These are phyloP conservation scores for Chesias legatella DNA, from an alignment of 2,888 invertebrate species.

Conservation along the genomic window DNA sequence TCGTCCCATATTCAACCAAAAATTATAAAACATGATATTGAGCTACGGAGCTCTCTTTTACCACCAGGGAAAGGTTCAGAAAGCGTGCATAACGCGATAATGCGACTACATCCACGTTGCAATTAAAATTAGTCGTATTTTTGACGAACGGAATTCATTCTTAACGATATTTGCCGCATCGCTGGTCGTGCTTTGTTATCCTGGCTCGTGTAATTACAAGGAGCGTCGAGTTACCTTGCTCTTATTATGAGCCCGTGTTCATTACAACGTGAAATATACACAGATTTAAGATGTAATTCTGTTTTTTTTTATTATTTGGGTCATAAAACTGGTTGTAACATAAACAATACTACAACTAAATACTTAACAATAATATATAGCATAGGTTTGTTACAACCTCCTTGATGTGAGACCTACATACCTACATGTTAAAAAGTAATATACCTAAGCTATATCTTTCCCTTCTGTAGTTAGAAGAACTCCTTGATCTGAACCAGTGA, in stretches of 20 bases:
- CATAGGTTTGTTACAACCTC: too few relatives aligned
- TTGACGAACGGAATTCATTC: slow-evolving; percentile 47
- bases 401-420: too few relatives aligned
- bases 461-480: too few relatives aligned
- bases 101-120: slow-evolving; percentile 41
- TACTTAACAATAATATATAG: too few relatives aligned
- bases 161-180: slow-evolving; percentile 50
- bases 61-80: slow-evolving; percentile 29
- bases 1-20: not conserved
- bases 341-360: too few relatives aligned
- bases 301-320: too few relatives aligned
- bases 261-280: not conserved
- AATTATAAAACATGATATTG: not conserved
- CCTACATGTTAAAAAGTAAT: too few relatives aligned
- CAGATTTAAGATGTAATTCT: not conserved
- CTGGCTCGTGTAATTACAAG: slow-evolving; percentile 13
- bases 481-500: too few relatives aligned
- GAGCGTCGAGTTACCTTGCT: slow-evolving; percentile 7
- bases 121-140: slow-evolving; percentile 69
- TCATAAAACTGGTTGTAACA: too few relatives aligned
- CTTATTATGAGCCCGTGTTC: slow-evolving; percentile 2
- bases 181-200: slow-evolving; percentile 34
- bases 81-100: slow-evolving; percentile 54
- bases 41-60: not conserved
- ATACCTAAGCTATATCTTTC: too few relatives aligned